phyloP scores from a whole-genome alignment of 2,888 invertebrate species.

The Sarcophaga variegata region DNA sequence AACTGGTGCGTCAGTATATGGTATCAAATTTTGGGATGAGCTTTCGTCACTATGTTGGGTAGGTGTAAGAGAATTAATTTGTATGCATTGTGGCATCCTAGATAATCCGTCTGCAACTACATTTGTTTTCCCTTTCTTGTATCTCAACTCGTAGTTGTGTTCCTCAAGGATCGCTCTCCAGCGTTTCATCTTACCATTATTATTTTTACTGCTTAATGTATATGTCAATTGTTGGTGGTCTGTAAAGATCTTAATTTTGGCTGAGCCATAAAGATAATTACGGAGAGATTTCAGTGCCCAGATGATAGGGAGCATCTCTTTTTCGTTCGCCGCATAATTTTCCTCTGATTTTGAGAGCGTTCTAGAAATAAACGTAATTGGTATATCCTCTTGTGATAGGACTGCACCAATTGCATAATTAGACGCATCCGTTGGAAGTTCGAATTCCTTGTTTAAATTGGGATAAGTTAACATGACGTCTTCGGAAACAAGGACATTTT shows the following conservation, averaged over 20 bases:
- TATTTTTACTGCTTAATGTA: slow-evolving; percentile 20
- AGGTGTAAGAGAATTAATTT: slow-evolving; percentile 12
- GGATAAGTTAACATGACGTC: slow-evolving; percentile 20
- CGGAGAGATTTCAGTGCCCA: slow-evolving; percentile 38
- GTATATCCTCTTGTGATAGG: slow-evolving; percentile 29
- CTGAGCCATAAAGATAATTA: slow-evolving; percentile 13
- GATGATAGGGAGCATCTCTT: slow-evolving; percentile 52
- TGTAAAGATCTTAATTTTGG: slow-evolving; percentile 12
- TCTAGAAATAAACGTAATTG: slow-evolving; percentile 52
- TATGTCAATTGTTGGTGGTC: slow-evolving; percentile 33
- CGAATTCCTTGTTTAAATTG: slow-evolving; percentile 20
- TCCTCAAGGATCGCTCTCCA: slow-evolving; percentile 33
- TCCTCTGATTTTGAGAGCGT: slow-evolving; percentile 35
- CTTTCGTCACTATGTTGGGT: slow-evolving; percentile 30
- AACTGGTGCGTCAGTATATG: not conserved
- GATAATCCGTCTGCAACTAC: slow-evolving; percentile 65
- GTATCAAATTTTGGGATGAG: slow-evolving; percentile 23
- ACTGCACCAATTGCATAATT: slow-evolving; percentile 51
- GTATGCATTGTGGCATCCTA: not conserved
- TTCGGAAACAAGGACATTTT: slow-evolving; percentile 15
- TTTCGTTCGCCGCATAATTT: slow-evolving; percentile 54
- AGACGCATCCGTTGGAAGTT: slow-evolving; percentile 51
- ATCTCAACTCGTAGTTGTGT: slow-evolving; percentile 72
- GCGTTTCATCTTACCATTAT: slow-evolving; percentile 17
- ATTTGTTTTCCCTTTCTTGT: slow-evolving; percentile 78